Evolutionary conservation across 2,888 invertebrate genomes (phyloP).

Genomic region (Liposcelis brunnea): DNA sequence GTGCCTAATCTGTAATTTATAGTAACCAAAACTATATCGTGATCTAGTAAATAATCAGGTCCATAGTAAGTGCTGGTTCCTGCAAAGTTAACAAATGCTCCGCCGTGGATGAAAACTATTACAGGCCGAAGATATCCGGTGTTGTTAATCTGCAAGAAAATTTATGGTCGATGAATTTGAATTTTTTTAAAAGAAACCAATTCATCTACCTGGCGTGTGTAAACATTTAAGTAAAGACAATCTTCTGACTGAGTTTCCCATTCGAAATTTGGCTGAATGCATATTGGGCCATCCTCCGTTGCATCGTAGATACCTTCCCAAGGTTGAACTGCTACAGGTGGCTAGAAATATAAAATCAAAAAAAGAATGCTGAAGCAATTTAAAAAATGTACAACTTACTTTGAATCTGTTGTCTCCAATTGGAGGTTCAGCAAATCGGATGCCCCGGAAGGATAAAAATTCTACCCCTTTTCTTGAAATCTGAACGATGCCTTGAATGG

Average conservation of each 20-base stretch:
- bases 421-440: slow-evolving; percentile 24
- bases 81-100: slow-evolving; percentile 24
- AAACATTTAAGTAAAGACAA: slow-evolving; percentile 21
- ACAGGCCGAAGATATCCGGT: slow-evolving; percentile 21
- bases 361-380: no score
- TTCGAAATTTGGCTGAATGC: slow-evolving; percentile 28
- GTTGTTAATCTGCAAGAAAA: no score
- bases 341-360: slow-evolving; percentile 27
- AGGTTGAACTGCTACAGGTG: slow-evolving; percentile 30
- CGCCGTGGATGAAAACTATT: slow-evolving; percentile 34
- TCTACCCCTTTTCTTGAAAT: no score
- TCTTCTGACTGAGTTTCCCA: slow-evolving; percentile 17
- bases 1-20: slow-evolving; percentile 15
- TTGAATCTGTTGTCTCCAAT: background rate
- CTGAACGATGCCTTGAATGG: no score
- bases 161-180: slow-evolving; percentile 10
- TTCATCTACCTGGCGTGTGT: slow-evolving; percentile 12
- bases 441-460: no score
- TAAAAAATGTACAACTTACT: no score
- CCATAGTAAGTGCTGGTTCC: slow-evolving; percentile 10
- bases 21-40: slow-evolving; percentile 18
- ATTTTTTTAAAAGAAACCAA: background rate
- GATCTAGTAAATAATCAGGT: slow-evolving; percentile 14
- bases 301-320: slow-evolving; percentile 37
- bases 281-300: slow-evolving; percentile 37